These are phyloP conservation scores for Cryptotermes secundus DNA, from an alignment of 1,140 invertebrate species.

Conservation along the genomic window DNA sequence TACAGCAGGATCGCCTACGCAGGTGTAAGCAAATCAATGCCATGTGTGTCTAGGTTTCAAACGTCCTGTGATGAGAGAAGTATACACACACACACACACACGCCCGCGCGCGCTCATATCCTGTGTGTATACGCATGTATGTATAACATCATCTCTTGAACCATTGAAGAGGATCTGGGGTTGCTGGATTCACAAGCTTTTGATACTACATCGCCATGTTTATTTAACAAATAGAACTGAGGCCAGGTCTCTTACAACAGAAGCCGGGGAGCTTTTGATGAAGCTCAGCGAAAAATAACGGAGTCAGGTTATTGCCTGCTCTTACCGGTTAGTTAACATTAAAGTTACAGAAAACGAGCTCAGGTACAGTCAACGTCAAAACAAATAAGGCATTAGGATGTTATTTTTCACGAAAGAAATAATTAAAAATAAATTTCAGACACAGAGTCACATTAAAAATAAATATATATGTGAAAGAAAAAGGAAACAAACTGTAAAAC, in stretches of 20 bases:
- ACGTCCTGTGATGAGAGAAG: not conserved
- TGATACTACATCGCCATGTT: constrained; percentile 1
- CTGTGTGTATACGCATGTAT: too few relatives aligned
- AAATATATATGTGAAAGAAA: too few relatives aligned
- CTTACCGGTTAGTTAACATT: not conserved
- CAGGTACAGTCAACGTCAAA: not conserved
- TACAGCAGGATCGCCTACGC: not conserved
- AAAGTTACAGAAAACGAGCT: not conserved
- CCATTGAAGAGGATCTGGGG: not conserved
- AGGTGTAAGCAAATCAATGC: not conserved
- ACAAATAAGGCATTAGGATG: not conserved
- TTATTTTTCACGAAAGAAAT: too few relatives aligned
- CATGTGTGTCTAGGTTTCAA: not conserved
- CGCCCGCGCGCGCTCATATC: not conserved
- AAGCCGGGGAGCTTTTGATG: not conserved
- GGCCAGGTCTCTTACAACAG: not conserved
- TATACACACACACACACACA: not conserved
- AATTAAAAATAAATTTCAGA: too few relatives aligned
- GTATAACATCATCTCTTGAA: not conserved
- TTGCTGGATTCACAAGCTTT: constrained; percentile 10
- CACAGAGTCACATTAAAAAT: too few relatives aligned
- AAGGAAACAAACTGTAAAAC: too few relatives aligned
- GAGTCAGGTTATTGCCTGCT: not conserved
- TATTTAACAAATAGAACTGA: constrained; percentile 18
- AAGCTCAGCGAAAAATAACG: constrained; percentile 1